phyloP scores from a whole-genome alignment of 2,113 vertebrate genomes.

The Ascaphus truei region DNA sequence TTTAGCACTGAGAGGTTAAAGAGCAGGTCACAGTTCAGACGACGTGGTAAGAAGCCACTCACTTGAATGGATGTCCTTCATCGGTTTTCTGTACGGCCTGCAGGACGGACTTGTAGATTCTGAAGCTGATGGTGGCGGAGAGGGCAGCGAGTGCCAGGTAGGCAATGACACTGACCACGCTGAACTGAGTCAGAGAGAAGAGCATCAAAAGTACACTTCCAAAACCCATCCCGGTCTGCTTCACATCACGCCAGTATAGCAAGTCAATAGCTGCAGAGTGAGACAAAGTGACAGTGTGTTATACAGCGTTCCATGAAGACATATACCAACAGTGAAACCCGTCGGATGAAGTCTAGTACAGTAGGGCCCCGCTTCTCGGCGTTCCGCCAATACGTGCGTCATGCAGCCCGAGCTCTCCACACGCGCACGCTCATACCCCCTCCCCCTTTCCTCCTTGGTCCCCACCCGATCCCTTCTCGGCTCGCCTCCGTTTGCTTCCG shows the following conservation, averaged over 20 bases:
- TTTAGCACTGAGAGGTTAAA: no score
- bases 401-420: no score
- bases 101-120: slow-evolving; percentile 97
- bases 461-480: no score
- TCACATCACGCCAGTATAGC: slow-evolving; percentile 95
- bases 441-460: no score
- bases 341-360: no score
- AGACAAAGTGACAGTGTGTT: slow-evolving; percentile 5
- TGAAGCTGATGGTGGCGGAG: slow-evolving; percentile 96
- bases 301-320: no score
- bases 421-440: no score
- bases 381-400: no score
- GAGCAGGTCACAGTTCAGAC: no score
- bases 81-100: slow-evolving; percentile 98
- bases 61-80: slow-evolving; percentile 97
- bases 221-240: slow-evolving; percentile 89
- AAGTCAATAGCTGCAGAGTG: slow-evolving; percentile 82
- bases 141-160: slow-evolving; percentile 93
- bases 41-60: slow-evolving; percentile 48
- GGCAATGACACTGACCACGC: slow-evolving; percentile 92
- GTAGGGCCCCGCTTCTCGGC: no score
- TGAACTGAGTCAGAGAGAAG: slow-evolving; percentile 98
- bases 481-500: no score
- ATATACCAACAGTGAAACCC: no score
- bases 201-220: slow-evolving; percentile 90